Percentiles rank a stretch among this genome's conserved stretches.
Conservation (phyloP, 2,797 vertebrate species). For the Cossypha heuglini region DNA sequence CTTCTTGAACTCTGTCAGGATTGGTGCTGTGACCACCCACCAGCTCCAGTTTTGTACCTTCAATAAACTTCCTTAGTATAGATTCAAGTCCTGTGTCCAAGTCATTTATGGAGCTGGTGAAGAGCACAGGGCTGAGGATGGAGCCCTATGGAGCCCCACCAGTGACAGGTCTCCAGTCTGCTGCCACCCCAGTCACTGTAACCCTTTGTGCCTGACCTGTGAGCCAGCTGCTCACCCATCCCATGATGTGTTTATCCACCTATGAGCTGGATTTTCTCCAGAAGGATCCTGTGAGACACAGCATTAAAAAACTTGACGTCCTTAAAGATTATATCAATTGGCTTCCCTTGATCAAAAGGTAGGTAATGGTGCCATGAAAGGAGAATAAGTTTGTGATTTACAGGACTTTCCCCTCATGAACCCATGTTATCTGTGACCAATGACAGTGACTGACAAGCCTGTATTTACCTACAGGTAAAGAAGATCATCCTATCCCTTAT, state of each 20-base stretch:
- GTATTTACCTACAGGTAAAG: not conserved
- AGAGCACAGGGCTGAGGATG: not conserved
- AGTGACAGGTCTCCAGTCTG: not conserved
- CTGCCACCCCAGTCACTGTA: not conserved
- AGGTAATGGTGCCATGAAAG: not conserved
- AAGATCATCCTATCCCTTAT: not conserved
- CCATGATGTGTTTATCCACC: not conserved
- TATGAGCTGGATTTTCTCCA: not conserved
- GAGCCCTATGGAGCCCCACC: not conserved
- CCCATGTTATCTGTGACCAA: not conserved
- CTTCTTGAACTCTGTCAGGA: not conserved
- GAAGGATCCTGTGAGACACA: not conserved
- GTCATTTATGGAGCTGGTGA: not conserved
- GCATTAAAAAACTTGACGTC: not conserved
- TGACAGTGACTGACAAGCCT: too few relatives aligned
- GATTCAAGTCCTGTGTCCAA: not conserved
- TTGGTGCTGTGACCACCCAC: not conserved
- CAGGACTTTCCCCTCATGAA: not conserved
- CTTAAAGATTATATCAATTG: not conserved
- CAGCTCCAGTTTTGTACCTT: not conserved
- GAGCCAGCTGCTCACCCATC: not conserved
- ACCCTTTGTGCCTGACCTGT: not conserved
- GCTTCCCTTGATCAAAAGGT: not conserved
- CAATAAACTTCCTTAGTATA: not conserved
- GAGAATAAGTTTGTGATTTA: not conserved